phyloP scores from a whole-genome alignment of 2,888 invertebrate species.

The Dicyrtoma fusca region DNA sequence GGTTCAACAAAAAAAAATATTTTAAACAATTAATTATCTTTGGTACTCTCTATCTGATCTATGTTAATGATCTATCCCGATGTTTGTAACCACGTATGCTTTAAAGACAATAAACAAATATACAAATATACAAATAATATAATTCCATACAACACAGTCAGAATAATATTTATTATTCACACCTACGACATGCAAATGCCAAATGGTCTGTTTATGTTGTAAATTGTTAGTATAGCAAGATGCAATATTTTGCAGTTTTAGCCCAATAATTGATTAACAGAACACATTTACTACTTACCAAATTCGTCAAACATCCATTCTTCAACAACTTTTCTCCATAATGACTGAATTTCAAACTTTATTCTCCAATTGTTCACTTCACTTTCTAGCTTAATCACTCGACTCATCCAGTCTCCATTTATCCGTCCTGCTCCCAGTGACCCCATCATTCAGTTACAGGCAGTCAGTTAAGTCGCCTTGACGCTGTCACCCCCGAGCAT shows the following conservation, averaged over 20 bases:
- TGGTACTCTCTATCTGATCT: no score
- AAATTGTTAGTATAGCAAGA: neutral
- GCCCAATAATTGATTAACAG: neutral
- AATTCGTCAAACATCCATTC: conserved; percentile 19
- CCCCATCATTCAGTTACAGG: no score
- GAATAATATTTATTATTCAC: no score
- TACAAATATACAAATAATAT: no score
- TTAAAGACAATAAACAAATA: no score
- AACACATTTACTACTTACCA: conserved; percentile 8
- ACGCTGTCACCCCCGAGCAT: no score
- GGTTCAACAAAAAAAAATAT: neutral
- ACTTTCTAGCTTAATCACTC: conserved; percentile 15
- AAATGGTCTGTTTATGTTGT: no score
- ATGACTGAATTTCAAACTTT: conserved; percentile 8
- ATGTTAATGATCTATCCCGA: no score
- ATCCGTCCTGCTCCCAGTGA: no score
- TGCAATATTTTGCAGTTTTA: neutral
- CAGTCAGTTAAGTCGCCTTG: no score
- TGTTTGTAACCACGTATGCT: no score
- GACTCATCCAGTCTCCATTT: neutral
- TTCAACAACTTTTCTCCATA: conserved; percentile 8
- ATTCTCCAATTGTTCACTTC: conserved; percentile 13
- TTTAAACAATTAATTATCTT: neutral
- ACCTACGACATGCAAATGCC: neutral
- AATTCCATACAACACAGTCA: no score